A percentile compares a stretch with the other conserved stretches of the same genome.
Conservation (phyloP, 2,888 invertebrate species). For the Lasiommata megera region DNA sequence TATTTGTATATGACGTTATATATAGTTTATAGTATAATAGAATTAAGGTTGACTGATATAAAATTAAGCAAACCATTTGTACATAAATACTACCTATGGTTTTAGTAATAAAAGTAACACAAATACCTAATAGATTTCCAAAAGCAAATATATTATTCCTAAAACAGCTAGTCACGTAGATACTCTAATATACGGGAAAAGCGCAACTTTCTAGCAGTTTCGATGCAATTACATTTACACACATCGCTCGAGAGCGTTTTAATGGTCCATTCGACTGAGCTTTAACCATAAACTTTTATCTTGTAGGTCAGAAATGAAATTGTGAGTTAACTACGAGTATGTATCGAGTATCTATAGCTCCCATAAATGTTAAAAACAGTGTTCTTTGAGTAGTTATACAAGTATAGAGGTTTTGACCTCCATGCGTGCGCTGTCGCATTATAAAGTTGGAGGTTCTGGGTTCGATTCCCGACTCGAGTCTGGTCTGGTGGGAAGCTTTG, state of each 20-base stretch:
- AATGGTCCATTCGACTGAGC: conserved; percentile 15
- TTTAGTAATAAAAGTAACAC: too few relatives aligned
- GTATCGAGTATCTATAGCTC: not conserved
- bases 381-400: not conserved
- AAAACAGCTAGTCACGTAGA: not conserved
- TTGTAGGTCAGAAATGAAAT: conserved; percentile 6
- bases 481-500: too few relatives aligned
- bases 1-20: too few relatives aligned
- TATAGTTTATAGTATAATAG: too few relatives aligned
- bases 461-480: too few relatives aligned
- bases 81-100: too few relatives aligned
- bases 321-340: not conserved
- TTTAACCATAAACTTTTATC: conserved; percentile 16
- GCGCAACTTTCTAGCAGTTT: conserved; percentile 29
- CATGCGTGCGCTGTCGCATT: too few relatives aligned
- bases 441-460: too few relatives aligned
- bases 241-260: conserved; percentile 26
- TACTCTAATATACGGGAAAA: conserved; percentile 11
- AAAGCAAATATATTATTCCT: not conserved
- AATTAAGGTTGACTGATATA: too few relatives aligned
- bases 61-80: too few relatives aligned
- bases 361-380: too few relatives aligned
- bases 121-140: not conserved
- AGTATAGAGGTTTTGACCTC: too few relatives aligned
- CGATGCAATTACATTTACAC: conserved; percentile 23